Evolutionary conservation across 2,113 vertebrate genomes (phyloP).

Genomic region (Podarcis muralis): DNA sequence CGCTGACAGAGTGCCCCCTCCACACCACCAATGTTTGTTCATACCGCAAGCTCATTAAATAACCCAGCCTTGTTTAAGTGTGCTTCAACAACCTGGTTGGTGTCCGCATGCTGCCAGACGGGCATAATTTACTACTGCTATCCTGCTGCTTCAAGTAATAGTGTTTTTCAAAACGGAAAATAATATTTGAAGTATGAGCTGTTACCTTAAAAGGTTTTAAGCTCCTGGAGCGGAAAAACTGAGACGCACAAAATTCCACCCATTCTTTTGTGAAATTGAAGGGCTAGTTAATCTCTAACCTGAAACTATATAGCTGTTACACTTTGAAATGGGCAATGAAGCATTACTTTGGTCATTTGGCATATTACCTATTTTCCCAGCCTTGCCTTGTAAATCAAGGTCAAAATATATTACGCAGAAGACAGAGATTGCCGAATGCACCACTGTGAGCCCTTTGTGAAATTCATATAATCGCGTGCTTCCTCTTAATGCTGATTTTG

Average conservation of each 20-base stretch:
- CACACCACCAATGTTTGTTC: background rate
- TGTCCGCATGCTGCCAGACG: background rate
- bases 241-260: conserved; percentile 41
- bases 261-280: conserved; percentile 39
- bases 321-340: conserved; percentile 31
- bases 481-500: background rate
- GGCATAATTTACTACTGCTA: conserved; percentile 26
- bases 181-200: background rate
- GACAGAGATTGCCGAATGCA: background rate
- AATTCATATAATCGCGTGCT: background rate
- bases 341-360: background rate
- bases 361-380: background rate
- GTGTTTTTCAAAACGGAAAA: background rate
- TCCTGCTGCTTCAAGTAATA: conserved; percentile 18
- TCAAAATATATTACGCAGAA: background rate
- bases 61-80: background rate
- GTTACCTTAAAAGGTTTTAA: conserved; percentile 39
- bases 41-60: background rate
- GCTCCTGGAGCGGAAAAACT: conserved; percentile 39
- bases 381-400: background rate
- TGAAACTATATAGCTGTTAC: background rate
- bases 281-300: conserved; percentile 37
- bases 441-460: background rate
- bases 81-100: background rate
- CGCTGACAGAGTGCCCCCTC: background rate